Evolutionary conservation across 92 coral and sea anemone species (phyloP).

Genomic region (Zoanthus sociatus): DNA sequence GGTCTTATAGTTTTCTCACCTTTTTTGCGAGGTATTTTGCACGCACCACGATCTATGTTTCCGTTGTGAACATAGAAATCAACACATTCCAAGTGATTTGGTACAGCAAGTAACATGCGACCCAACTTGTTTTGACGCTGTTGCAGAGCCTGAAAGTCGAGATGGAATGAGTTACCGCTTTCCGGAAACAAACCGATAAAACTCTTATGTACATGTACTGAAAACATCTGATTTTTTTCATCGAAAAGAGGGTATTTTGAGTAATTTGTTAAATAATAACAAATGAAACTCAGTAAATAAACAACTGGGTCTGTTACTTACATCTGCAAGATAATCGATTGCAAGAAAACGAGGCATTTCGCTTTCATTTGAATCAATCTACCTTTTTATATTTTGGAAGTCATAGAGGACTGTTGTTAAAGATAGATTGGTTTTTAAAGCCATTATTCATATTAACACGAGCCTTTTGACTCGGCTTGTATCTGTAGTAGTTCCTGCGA

Average conservation of each 20-base stretch:
- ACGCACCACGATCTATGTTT: slow-evolving; percentile 25
- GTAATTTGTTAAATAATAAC: background rate
- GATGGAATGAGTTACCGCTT: background rate
- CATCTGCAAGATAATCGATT: slow-evolving; percentile 76
- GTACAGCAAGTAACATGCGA: slow-evolving; percentile 78
- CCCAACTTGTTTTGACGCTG: slow-evolving; percentile 62
- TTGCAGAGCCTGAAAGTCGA: slow-evolving; percentile 66
- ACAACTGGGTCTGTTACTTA: too few species aligned
- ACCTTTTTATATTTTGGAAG: background rate
- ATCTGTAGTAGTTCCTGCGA: too few species aligned
- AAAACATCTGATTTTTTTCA: background rate
- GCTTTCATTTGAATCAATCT: slow-evolving; percentile 24
- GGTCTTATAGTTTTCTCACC: slow-evolving; percentile 39
- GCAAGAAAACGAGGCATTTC: slow-evolving; percentile 85
- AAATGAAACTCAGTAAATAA: too few species aligned
- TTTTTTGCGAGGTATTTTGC: slow-evolving; percentile 60
- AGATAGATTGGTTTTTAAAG: too few species aligned
- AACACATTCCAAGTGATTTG: slow-evolving; percentile 78
- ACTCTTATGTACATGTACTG: background rate
- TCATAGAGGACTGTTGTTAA: background rate
- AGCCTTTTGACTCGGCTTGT: background rate
- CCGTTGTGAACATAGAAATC: slow-evolving; percentile 76
- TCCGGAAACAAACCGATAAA: background rate
- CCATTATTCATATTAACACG: too few species aligned
- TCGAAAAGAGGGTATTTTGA: background rate